Base-by-base conservation (phyloP, 2,888 invertebrate species). In the Hypercompe scribonia region DNA sequence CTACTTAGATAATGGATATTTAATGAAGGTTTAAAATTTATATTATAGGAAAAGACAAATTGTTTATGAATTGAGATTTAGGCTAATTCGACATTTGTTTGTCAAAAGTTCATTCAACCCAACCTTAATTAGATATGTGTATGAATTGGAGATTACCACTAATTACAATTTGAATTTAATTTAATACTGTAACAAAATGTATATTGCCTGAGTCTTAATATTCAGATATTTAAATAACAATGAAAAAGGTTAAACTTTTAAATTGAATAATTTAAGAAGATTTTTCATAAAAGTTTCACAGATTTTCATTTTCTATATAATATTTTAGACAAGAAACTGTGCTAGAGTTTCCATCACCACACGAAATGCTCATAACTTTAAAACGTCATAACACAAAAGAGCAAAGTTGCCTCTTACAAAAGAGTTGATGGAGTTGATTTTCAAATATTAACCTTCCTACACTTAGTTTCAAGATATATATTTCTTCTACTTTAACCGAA, bases 261-360 rank as follows among this genome's bases (percentile, higher is more conserved):
- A 36, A 77, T 28, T 33, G 61, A 77, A 73, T 75, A 72, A 72
- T 70, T 68, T 34, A 71, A 77, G 73, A 66, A 61, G 67, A 50
- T 71, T 70, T 67, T 72, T 21, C 67, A 73, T 71, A 7, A 65
- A 67, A 64, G 74, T 74, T 66, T 65, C 65, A 75, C 64, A 28
- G 70, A 73, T 77, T 71, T 72, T 13, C 66, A 75, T 67, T 74
- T 73, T 70, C 71, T 64, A 8, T 73, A 67, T 65, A 70, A 76
- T 67, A 75, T 81, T 75, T 70, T 72, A 71, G 70, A 76, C 74
- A 71, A 78, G 76, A 75, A 65, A 73, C 69, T 65, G 73, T 21
- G 61, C 33, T 50, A 65, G 50, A 72, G 71, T 66, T 76, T 81
- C 74, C 75, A 76, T 72, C 72, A 72, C 66, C 77, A 75, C 75